Evolutionary conservation across 2,113 vertebrate species (phyloP).

Genomic region (Eulemur rufifrons): DNA sequence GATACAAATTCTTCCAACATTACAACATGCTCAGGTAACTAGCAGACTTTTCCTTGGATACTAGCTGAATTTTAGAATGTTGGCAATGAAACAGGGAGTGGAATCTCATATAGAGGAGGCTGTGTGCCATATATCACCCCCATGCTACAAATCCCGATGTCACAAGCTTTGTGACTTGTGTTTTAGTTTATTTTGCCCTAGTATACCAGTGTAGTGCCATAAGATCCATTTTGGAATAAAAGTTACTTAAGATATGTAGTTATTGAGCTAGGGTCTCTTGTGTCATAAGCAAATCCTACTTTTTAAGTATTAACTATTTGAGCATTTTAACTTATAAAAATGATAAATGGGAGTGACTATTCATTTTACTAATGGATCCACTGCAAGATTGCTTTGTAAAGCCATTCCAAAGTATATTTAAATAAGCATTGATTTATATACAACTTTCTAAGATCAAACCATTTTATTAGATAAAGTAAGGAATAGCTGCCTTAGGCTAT

Average conservation of each 20-base stretch:
- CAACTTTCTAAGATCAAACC: constrained; percentile 48
- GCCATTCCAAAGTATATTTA: constrained; percentile 32
- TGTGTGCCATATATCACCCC: background rate
- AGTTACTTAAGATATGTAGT: background rate
- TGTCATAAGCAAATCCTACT: constrained; percentile 36
- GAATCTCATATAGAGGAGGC: background rate
- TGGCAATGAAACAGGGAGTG: background rate
- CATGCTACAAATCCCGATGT: background rate
- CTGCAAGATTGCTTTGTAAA: constrained; percentile 41
- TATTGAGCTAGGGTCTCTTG: background rate
- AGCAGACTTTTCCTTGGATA: background rate
- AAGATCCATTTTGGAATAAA: background rate
- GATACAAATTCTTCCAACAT: background rate
- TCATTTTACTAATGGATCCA: constrained; percentile 47
- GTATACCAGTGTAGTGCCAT: background rate
- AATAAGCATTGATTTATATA: constrained; percentile 47
- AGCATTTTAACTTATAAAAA: constrained; percentile 41
- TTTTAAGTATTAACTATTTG: constrained; percentile 34
- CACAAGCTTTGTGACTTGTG: background rate
- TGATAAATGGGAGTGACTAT: constrained; percentile 19
- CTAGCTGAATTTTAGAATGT: background rate
- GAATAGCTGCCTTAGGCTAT: background rate
- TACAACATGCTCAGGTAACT: background rate
- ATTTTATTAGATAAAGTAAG: constrained; percentile 55
- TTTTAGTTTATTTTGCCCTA: background rate